These are phyloP conservation scores for Acanthiza pusilla DNA, from an alignment of 2,797 vertebrate genomes.

Conservation along the genomic window DNA sequence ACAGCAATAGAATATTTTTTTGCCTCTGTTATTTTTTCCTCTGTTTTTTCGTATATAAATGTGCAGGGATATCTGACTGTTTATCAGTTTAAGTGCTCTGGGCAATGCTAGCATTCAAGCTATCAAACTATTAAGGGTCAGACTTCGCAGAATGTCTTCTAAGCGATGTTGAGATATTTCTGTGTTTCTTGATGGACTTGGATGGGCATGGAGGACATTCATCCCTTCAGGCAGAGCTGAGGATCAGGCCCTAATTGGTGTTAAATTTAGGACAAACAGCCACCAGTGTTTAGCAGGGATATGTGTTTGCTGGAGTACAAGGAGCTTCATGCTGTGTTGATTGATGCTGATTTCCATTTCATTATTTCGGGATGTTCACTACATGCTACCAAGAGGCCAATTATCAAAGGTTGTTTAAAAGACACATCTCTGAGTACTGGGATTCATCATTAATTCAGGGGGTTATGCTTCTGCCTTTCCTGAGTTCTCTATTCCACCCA, in stretches of 20 bases:
- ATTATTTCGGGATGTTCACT: constrained; percentile 50
- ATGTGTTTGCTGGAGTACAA: constrained; percentile 28
- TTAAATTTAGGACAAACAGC: constrained; percentile 55
- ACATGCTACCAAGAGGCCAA: constrained; percentile 40
- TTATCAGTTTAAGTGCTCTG: neutral
- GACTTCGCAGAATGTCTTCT: neutral
- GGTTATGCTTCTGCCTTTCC: constrained; percentile 9
- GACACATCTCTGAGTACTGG: constrained; percentile 33
- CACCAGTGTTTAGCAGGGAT: constrained; percentile 20
- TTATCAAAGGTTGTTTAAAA: constrained; percentile 65
- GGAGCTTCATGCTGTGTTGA: constrained; percentile 55
- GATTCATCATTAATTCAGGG: constrained; percentile 51
- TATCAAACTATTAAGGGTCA: neutral
- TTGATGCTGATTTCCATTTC: constrained; percentile 52
- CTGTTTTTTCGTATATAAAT: neutral
- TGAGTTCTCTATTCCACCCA: neutral
- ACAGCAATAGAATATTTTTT: neutral
- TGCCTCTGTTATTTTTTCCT: neutral
- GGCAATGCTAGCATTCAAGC: neutral
- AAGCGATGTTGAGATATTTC: neutral
- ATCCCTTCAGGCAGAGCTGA: constrained; percentile 35
- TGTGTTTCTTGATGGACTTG: neutral
- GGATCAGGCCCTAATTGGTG: constrained; percentile 46
- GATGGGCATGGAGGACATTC: neutral
- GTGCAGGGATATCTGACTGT: neutral